These are phyloP conservation scores for Vimba vimba DNA, from an alignment of 2,113 vertebrate species.

Conservation along the genomic window DNA sequence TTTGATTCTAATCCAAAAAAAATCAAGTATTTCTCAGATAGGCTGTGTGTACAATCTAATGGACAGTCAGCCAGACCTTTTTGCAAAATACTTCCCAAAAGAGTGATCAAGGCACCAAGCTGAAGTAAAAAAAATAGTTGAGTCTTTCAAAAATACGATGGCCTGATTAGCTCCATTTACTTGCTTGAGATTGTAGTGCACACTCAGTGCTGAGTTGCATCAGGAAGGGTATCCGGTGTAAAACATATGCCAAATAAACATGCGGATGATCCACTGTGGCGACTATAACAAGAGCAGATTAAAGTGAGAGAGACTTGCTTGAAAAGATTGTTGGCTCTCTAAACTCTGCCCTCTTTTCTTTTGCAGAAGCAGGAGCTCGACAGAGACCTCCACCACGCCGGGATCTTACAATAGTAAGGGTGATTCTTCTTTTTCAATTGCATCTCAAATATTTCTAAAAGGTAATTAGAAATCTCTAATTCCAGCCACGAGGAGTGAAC, in stretches of 20 bases:
- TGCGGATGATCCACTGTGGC: background rate
- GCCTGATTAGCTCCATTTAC: background rate
- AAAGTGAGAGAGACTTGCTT: background rate
- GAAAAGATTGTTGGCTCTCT: background rate
- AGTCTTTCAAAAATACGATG: background rate
- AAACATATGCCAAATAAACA: background rate
- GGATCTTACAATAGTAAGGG: constrained; percentile 96
- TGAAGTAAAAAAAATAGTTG: background rate
- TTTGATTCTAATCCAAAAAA: background rate
- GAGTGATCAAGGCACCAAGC: background rate
- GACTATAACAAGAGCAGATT: background rate
- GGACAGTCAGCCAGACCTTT: background rate
- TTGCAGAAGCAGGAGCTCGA: constrained; percentile 85
- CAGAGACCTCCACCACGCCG: constrained; percentile 95
- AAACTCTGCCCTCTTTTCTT: background rate
- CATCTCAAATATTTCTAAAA: background rate
- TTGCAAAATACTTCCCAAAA: background rate
- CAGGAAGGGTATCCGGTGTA: background rate
- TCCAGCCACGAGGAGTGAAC: constrained; percentile 89
- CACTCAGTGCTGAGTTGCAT: background rate
- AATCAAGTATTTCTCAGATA: background rate
- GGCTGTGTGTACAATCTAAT: background rate
- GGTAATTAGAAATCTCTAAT: background rate
- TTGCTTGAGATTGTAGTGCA: background rate
- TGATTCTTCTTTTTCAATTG: background rate